Conservation (phyloP, 2,888 invertebrate genomes). For the Margaritifera margaritifera region DNA sequence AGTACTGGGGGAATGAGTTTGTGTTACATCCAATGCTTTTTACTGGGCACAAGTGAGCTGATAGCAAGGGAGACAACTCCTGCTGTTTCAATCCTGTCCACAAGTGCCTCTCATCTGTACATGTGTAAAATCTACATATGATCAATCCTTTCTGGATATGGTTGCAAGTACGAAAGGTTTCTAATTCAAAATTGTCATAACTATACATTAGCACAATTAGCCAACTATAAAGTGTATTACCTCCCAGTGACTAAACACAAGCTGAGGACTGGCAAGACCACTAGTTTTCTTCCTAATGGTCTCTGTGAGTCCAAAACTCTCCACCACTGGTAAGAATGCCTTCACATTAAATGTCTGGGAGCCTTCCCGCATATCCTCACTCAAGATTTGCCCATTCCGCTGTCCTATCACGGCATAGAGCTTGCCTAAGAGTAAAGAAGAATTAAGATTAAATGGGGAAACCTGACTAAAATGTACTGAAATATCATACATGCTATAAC, state of each 20-base stretch:
- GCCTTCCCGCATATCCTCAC: constrained; percentile 92
- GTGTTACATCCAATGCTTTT: no score
- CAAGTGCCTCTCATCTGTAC: neutral
- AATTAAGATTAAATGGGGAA: no score
- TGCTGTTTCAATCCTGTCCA: neutral
- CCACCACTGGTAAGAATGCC: constrained; percentile 94
- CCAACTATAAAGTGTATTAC: constrained; percentile 75
- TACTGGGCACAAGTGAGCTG: no score
- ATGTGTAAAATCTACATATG: neutral
- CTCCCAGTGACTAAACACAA: constrained; percentile 99
- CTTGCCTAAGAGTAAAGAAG: constrained; percentile 56
- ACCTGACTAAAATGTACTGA: no score
- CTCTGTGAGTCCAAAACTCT: constrained; percentile 95
- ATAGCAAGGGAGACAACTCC: neutral
- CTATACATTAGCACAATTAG: no score
- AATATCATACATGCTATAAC: no score
- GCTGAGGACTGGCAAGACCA: constrained; percentile 94
- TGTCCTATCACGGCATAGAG: constrained; percentile 89
- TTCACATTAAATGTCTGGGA: constrained; percentile 89
- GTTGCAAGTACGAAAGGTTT: no score
- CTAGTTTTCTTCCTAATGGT: constrained; percentile 96
- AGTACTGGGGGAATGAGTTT: no score
- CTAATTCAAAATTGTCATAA: no score
- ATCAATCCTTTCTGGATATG: no score
- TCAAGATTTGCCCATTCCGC: constrained; percentile 89